phyloP scores from a whole-genome alignment of 1,140 invertebrate species.

The Calliphora vicina region DNA sequence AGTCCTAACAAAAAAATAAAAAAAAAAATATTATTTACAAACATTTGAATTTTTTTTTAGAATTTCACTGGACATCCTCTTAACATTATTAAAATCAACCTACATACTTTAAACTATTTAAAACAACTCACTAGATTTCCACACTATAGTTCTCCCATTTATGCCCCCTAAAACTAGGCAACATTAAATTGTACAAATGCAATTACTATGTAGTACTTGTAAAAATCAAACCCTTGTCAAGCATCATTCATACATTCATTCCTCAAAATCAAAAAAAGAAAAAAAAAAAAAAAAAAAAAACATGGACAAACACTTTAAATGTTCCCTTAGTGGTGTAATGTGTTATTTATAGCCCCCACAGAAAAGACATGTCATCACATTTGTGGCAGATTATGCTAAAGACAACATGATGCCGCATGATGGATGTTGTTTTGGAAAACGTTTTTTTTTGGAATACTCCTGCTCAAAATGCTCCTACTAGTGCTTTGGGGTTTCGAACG shows the following conservation, averaged over 20 bases:
- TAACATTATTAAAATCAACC: no score
- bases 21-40: not conserved
- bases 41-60: not conserved
- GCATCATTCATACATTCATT: not conserved
- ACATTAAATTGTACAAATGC: not conserved
- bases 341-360: not conserved
- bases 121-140: no score
- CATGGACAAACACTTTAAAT: no score
- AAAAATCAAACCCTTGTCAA: not conserved
- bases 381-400: not conserved
- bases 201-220: not conserved
- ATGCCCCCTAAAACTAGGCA: not conserved
- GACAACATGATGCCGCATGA: not conserved
- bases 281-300: no score
- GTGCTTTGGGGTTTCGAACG: no score
- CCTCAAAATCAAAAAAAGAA: no score
- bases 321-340: not conserved
- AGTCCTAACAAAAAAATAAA: no score
- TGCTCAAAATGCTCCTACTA: no score
- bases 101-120: no score
- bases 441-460: not conserved
- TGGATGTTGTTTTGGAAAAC: not conserved
- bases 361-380: not conserved
- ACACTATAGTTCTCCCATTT: not conserved
- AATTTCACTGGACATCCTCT: no score